These are phyloP conservation scores for Lissocephala sabroskyi DNA, from an alignment of 2,888 invertebrate species.

Conservation along the genomic window DNA sequence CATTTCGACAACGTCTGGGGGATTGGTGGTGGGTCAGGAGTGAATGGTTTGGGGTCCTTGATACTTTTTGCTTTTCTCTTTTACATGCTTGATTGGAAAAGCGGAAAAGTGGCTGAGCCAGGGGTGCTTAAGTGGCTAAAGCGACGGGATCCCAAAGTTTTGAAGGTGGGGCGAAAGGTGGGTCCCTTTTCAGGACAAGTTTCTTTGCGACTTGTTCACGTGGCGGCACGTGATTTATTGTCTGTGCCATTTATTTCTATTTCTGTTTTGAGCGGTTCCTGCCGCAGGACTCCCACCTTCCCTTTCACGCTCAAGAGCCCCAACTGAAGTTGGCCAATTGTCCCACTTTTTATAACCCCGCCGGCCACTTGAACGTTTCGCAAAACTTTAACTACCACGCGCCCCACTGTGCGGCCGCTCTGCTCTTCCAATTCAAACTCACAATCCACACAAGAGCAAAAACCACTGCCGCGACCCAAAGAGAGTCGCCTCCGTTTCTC, in stretches of 20 bases:
- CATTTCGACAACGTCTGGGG: conserved; percentile 23
- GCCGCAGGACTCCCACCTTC: conserved; percentile 29
- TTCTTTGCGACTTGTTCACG: background rate
- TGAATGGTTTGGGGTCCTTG: no score
- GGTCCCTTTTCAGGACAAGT: background rate
- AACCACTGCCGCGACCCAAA: no score
- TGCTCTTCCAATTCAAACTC: no score
- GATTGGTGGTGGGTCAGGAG: no score
- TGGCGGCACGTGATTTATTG: conserved; percentile 56
- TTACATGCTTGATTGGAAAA: conserved; percentile 12
- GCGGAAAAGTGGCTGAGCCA: background rate
- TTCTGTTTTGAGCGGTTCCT: conserved; percentile 11
- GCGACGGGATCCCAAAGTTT: background rate
- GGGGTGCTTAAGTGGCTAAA: background rate
- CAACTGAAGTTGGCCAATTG: conserved; percentile 31
- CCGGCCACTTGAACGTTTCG: no score
- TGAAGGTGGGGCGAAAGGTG: background rate
- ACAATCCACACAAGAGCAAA: conserved; percentile 36
- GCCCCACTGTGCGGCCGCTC: conserved; percentile 5
- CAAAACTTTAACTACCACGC: no score
- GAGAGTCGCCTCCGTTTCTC: no score
- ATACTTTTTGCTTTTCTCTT: conserved; percentile 24
- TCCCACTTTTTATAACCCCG: conserved; percentile 36
- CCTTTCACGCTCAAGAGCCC: conserved; percentile 41
- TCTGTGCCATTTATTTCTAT: conserved; percentile 40